A percentile compares a stretch with the other conserved stretches of the same genome.
Conservation (phyloP, 2,113 vertebrate genomes). For the Bubo scandiacus region DNA sequence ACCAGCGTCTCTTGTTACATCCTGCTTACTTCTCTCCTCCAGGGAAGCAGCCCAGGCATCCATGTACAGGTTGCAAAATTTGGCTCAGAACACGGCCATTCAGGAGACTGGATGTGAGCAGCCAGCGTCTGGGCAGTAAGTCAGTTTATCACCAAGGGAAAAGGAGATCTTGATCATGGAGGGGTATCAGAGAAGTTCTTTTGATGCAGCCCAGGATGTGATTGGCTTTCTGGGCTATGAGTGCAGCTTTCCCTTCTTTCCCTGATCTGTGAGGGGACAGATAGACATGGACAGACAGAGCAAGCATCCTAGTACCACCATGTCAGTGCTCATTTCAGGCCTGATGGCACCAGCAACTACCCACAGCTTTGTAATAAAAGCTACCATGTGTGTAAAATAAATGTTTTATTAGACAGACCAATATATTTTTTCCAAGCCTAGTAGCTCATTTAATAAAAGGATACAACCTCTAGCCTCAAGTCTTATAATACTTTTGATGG, state of each 20-base stretch:
- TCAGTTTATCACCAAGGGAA: neutral
- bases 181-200: neutral
- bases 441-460: neutral
- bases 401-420: neutral
- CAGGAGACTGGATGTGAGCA: neutral
- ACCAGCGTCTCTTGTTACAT: neutral
- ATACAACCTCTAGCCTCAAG: neutral
- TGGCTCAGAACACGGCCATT: neutral
- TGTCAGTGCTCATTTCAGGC: neutral
- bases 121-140: neutral
- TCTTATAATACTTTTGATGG: neutral
- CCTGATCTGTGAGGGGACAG: neutral
- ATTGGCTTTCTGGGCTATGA: too few species aligned
- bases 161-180: neutral
- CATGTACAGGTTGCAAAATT: neutral
- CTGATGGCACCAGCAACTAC: accelerated
- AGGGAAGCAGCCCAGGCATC: neutral
- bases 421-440: neutral
- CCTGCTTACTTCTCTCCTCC: neutral
- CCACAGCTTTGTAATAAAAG: neutral
- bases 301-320: neutral
- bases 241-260: neutral
- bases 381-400: neutral
- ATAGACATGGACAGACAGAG: neutral
- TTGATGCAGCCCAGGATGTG: too few species aligned